These are phyloP conservation scores for Bostrychus sinensis DNA, from an alignment of 2,113 vertebrate species.

Conservation along the genomic window DNA sequence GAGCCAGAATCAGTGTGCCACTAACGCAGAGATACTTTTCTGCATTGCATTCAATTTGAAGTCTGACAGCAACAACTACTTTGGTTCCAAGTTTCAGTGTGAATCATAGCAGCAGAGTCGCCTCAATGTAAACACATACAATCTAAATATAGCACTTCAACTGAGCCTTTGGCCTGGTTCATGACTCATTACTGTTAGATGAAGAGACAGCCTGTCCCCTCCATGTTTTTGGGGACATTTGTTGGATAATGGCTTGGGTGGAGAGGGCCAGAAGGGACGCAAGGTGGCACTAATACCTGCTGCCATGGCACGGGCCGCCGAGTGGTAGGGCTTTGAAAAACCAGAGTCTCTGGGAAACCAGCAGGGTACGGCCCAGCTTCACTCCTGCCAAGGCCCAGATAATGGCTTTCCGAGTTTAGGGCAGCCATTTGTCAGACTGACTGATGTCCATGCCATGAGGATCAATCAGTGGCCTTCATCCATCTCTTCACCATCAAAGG, in stretches of 20 bases:
- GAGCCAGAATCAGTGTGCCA: not conserved
- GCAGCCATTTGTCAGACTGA: slow-evolving; percentile 59
- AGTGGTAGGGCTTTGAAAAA: slow-evolving; percentile 33
- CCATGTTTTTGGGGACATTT: slow-evolving; percentile 23
- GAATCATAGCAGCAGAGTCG: slow-evolving; percentile 30
- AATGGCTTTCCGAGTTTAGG: slow-evolving; percentile 60
- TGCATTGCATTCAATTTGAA: not conserved
- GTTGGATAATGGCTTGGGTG: slow-evolving; percentile 30
- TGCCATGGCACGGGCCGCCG: slow-evolving; percentile 45
- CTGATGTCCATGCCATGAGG: slow-evolving; percentile 56
- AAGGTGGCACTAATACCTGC: slow-evolving; percentile 43
- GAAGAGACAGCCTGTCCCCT: slow-evolving; percentile 6
- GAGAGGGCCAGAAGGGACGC: slow-evolving; percentile 32
- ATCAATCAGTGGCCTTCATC: slow-evolving; percentile 56
- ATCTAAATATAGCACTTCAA: slow-evolving; percentile 17
- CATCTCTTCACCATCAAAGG: slow-evolving; percentile 47
- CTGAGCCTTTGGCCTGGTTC: slow-evolving; percentile 4
- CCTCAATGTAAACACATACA: slow-evolving; percentile 23
- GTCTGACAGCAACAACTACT: not conserved
- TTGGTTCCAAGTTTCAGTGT: not conserved
- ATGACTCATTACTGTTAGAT: slow-evolving; percentile 36
- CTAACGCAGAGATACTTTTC: not conserved
- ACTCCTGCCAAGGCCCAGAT: slow-evolving; percentile 34
- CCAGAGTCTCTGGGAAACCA: slow-evolving; percentile 48
- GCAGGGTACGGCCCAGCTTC: slow-evolving; percentile 33